Conservation (phyloP, 35 echinoderm and acorn worm genomes). For the Diadema setosum region DNA sequence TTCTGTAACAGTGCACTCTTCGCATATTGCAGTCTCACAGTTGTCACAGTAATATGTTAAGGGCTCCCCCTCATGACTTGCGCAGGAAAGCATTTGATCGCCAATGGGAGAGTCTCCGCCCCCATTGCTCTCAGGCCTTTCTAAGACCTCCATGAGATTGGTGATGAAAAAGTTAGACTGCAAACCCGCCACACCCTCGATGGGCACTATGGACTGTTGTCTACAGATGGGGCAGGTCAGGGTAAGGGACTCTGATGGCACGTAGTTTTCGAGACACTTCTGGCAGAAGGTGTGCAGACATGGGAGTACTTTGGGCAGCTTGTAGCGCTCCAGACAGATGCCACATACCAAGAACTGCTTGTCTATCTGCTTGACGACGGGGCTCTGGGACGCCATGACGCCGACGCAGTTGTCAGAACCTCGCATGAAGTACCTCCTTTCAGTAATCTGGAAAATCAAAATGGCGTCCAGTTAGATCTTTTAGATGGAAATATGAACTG, state of each 20-base stretch:
- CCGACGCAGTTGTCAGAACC: conserved; percentile 6
- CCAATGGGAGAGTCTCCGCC: conserved; percentile 44
- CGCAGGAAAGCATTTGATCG: conserved; percentile 29
- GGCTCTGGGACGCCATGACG: conserved; percentile 93
- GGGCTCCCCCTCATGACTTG: conserved; percentile 73
- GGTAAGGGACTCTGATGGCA: conserved; percentile 80
- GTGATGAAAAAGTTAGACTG: conserved; percentile 99
- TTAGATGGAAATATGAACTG: too few species aligned
- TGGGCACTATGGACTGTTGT: conserved; percentile 91
- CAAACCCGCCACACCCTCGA: conserved; percentile 77
- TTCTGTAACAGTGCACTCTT: conserved; percentile 86
- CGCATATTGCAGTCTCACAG: conserved; percentile 90
- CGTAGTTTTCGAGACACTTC: conserved; percentile 95
- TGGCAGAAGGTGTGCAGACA: conserved; percentile 99
- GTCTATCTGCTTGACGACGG: conserved; percentile 98
- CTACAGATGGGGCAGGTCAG: conserved; percentile 91
- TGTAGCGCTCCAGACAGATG: conserved; percentile 95
- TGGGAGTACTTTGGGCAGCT: conserved; percentile 84
- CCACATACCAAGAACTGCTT: conserved; percentile 96
- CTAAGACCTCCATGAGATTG: conserved; percentile 97
- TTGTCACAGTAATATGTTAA: conserved; percentile 83
- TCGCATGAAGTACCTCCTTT: conserved; percentile 4
- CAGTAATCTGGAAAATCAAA: neutral
- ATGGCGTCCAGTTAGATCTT: too few species aligned
- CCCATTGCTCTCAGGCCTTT: conserved; percentile 87